phyloP scores from a whole-genome alignment of 2,113 vertebrate genomes.

The Chroicocephalus ridibundus region DNA sequence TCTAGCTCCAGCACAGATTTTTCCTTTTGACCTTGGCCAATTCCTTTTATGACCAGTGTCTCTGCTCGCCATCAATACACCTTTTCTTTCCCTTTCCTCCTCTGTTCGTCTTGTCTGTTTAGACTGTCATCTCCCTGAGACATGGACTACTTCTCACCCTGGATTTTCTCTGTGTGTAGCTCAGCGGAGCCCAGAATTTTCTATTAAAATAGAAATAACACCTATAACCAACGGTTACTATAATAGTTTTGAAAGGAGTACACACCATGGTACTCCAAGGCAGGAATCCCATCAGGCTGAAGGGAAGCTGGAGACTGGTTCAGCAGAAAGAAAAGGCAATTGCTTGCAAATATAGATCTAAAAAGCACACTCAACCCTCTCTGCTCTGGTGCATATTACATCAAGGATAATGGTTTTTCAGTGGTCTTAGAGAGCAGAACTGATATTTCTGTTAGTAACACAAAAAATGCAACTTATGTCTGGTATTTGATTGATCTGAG shows the following conservation, averaged over 20 bases:
- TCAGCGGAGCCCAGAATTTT: neutral
- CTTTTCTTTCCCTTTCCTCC: neutral
- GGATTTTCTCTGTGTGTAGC: neutral
- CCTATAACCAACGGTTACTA: neutral
- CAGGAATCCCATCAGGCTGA: neutral
- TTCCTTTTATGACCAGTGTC: neutral
- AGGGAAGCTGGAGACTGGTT: neutral
- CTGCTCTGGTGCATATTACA: neutral
- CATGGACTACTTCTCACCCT: neutral
- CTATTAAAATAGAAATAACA: neutral
- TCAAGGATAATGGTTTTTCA: neutral
- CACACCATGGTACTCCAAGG: neutral
- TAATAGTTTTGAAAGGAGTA: neutral
- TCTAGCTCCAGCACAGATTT: neutral
- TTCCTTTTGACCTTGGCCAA: neutral
- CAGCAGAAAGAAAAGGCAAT: neutral
- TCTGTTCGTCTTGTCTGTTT: neutral
- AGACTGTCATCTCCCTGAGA: neutral
- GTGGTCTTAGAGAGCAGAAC: neutral
- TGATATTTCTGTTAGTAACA: neutral
- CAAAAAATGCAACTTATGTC: neutral
- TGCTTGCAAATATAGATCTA: neutral
- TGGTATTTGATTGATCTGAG: neutral
- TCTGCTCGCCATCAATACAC: rapidly evolving
- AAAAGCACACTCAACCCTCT: neutral